Evolutionary conservation across 2,113 vertebrate species (phyloP).

Genomic region (Sisor rabdophorus): DNA sequence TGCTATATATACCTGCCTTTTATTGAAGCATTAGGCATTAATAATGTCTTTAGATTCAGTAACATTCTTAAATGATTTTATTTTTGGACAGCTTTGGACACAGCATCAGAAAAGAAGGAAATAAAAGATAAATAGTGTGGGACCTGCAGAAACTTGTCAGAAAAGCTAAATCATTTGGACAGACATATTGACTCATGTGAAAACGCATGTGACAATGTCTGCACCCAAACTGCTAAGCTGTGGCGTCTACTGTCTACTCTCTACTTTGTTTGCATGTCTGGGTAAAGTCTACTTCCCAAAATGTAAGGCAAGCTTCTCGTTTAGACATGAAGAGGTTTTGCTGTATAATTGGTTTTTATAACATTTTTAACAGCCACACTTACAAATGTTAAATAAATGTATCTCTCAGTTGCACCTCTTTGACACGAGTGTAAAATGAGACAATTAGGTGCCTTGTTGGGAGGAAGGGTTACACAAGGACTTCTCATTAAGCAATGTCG

Average conservation of each 20-base stretch:
- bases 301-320: neutral
- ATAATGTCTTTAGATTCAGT: constrained; percentile 14
- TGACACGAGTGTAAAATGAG: constrained; percentile 12
- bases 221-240: neutral
- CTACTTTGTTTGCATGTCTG: constrained; percentile 31
- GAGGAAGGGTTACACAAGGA: constrained; percentile 20
- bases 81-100: neutral
- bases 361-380: neutral
- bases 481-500: constrained; percentile 31
- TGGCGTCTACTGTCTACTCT: neutral
- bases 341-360: neutral
- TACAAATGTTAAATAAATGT: constrained; percentile 14
- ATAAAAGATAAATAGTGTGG: constrained; percentile 27
- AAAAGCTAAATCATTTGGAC: constrained; percentile 14
- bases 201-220: neutral
- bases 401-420: neutral
- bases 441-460: neutral
- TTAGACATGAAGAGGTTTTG: neutral
- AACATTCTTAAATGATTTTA: neutral
- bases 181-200: constrained; percentile 1
- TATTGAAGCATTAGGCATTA: neutral
- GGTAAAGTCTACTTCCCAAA: constrained; percentile 22
- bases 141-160: constrained; percentile 20
- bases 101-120: neutral
- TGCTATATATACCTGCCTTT: no score